phyloP scores from a whole-genome alignment of 2,113 vertebrate species.

The Bambusicola thoracicus region DNA sequence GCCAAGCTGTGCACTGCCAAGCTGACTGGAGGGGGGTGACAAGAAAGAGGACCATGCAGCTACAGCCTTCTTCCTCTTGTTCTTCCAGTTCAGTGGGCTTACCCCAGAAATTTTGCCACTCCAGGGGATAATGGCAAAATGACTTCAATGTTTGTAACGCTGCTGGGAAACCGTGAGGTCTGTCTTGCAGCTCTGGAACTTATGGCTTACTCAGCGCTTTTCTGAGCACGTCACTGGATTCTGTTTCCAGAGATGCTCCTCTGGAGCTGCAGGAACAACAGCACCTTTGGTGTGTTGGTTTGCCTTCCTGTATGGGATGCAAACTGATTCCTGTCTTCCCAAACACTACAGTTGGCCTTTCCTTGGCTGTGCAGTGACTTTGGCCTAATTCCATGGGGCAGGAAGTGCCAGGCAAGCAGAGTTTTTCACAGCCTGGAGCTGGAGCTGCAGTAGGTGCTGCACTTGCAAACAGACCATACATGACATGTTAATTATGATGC shows the following conservation, averaged over 20 bases:
- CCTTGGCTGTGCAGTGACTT: not conserved
- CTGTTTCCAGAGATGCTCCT: not conserved
- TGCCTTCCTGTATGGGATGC: not conserved
- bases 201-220: not conserved
- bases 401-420: not conserved
- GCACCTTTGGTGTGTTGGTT: not conserved
- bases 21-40: not conserved
- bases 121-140: not conserved
- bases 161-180: not conserved
- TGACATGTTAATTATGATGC: conserved; percentile 28
- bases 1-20: not conserved
- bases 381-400: not conserved
- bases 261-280: not conserved
- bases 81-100: not conserved
- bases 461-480: not conserved
- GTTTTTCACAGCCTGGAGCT: not conserved
- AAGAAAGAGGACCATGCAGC: not conserved
- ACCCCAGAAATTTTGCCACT: not conserved
- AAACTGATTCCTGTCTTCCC: not conserved
- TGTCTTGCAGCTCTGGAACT: not conserved
- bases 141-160: not conserved
- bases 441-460: not conserved
- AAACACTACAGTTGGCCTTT: not conserved
- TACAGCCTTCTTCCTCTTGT: too few species aligned
- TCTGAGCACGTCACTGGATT: fast-evolving